phyloP scores from a whole-genome alignment of 2,888 invertebrate species.

The Enoplolaimus lenunculus region DNA sequence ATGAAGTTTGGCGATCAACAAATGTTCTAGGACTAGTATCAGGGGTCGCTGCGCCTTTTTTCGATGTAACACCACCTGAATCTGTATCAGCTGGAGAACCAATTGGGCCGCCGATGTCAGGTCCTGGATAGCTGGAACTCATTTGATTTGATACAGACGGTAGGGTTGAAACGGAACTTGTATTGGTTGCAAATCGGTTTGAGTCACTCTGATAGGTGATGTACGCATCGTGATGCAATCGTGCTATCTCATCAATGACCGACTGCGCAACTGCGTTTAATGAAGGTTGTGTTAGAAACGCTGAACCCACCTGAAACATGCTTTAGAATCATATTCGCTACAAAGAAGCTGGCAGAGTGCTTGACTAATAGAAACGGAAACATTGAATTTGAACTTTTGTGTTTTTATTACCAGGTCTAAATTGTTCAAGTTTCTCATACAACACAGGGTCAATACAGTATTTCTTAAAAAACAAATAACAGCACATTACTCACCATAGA shows the following conservation, averaged over 20 bases:
- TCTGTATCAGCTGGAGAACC: neutral
- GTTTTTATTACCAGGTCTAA: too few relatives aligned
- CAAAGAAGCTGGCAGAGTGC: too few relatives aligned
- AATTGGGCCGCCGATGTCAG: neutral
- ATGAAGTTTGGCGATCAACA: too few relatives aligned
- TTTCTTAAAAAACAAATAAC: too few relatives aligned
- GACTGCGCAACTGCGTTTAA: conserved; percentile 68
- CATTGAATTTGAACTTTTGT: too few relatives aligned
- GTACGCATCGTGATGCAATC: conserved; percentile 65
- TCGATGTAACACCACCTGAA: neutral
- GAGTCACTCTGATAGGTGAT: conserved; percentile 42
- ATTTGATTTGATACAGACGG: neutral
- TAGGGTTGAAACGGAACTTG: neutral
- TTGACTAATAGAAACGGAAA: too few relatives aligned
- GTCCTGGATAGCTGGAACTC: too few relatives aligned
- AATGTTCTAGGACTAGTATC: neutral
- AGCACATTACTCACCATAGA: conserved; percentile 51
- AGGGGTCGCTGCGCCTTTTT: neutral
- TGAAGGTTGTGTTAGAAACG: conserved; percentile 60
- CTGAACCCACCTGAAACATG: conserved; percentile 39
- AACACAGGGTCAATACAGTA: too few relatives aligned
- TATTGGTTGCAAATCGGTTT: neutral
- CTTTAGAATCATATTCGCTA: too few relatives aligned
- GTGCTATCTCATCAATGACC: conserved; percentile 64
- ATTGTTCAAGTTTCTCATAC: too few relatives aligned